These are phyloP conservation scores for Pogonus chalceus DNA, from an alignment of 1,140 invertebrate genomes.

Conservation along the genomic window DNA sequence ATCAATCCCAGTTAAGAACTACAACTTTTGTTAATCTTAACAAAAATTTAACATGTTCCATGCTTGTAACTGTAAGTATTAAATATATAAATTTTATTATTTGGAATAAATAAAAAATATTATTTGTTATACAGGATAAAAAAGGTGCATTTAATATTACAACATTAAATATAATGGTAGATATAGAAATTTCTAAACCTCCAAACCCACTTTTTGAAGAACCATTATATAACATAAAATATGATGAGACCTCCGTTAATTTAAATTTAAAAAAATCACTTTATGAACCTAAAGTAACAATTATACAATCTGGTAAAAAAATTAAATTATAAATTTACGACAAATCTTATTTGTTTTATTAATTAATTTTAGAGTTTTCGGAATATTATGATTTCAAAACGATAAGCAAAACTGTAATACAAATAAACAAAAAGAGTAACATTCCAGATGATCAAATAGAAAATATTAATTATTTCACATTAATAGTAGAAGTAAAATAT, in stretches of 20 bases:
- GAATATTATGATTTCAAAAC: background rate
- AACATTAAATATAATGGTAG: background rate
- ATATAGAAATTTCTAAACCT: background rate
- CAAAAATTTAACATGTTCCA: no score
- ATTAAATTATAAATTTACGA: background rate
- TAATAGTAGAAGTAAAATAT: slow-evolving; percentile 14
- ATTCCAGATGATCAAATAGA: slow-evolving; percentile 10
- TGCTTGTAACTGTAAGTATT: no score
- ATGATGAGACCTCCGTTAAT: background rate
- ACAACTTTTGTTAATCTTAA: no score
- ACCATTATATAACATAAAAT: background rate
- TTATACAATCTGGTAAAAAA: background rate
- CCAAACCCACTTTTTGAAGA: background rate
- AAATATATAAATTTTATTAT: no score
- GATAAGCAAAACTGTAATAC: background rate
- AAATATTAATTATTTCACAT: background rate
- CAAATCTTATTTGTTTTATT: background rate
- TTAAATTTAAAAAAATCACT: background rate
- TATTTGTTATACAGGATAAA: no score
- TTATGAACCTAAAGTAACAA: background rate
- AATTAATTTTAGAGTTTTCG: background rate
- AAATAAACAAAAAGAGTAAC: background rate
- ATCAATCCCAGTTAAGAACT: no score
- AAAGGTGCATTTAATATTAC: no score
- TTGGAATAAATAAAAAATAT: no score